These are phyloP conservation scores for Selenia dentaria DNA, from an alignment of 2,888 invertebrate species.

Conservation along the genomic window DNA sequence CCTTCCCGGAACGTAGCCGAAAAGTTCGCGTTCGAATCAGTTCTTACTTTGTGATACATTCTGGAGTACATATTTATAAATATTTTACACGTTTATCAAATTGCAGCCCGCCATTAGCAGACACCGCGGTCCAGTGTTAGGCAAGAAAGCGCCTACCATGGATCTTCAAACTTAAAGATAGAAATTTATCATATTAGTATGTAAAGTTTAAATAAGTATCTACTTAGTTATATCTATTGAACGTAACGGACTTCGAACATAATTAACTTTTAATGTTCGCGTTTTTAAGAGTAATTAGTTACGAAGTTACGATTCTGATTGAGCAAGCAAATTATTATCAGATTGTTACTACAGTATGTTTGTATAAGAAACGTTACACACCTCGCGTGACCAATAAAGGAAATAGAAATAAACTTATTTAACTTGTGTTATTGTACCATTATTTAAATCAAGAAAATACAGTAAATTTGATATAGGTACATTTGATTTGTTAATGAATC, in stretches of 20 bases:
- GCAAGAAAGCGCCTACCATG: constrained; percentile 40
- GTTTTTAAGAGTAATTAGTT: constrained; percentile 27
- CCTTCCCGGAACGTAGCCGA: too few relatives aligned
- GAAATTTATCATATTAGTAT: not conserved
- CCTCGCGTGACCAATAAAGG: constrained; percentile 27
- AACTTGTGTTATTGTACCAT: too few relatives aligned
- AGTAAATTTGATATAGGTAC: too few relatives aligned
- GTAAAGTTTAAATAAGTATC: not conserved
- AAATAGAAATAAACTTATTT: too few relatives aligned
- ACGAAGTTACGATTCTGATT: constrained; percentile 36
- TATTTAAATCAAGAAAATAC: too few relatives aligned
- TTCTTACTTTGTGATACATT: too few relatives aligned
- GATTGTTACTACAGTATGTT: constrained; percentile 1
- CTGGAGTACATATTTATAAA: too few relatives aligned
- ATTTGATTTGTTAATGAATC: too few relatives aligned
- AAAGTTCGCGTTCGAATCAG: too few relatives aligned
- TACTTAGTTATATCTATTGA: too few relatives aligned
- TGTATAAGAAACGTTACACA: constrained; percentile 32
- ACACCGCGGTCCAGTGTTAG: constrained; percentile 2
- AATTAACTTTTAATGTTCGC: too few relatives aligned
- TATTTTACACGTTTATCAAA: not conserved
- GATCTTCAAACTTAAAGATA: constrained; percentile 35
- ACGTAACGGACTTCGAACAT: too few relatives aligned
- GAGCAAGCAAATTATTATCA: constrained; percentile 21
- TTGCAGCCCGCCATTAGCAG: not conserved